A percentile compares a stretch with the other conserved stretches of the same genome.
Conservation (phyloP, 1,140 invertebrate genomes). For the Drosophila sproati region DNA sequence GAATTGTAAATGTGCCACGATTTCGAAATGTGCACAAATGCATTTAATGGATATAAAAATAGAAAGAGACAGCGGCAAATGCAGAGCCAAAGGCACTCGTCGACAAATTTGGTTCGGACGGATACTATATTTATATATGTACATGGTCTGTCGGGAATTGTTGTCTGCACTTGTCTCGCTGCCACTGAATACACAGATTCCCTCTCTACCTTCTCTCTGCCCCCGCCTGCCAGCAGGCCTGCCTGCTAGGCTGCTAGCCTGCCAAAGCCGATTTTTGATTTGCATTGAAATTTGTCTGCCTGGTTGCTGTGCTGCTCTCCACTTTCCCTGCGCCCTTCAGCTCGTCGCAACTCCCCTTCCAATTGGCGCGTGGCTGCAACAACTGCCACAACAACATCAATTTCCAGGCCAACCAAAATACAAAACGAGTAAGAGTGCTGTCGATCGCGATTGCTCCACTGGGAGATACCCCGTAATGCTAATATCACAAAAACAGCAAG, state of each 20-base stretch:
- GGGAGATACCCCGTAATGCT: background rate
- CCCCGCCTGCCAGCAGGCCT: background rate
- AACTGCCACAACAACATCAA: conserved; percentile 24
- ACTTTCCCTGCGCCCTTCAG: conserved; percentile 6
- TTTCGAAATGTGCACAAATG: conserved; percentile 81
- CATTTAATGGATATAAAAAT: conserved; percentile 79
- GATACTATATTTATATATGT: conserved; percentile 29
- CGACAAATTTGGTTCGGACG: conserved; percentile 38
- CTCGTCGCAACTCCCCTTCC: conserved; percentile 31
- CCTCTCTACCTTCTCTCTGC: background rate
- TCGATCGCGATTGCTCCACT: background rate
- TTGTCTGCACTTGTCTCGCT: conserved; percentile 44
- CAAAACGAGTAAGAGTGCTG: background rate
- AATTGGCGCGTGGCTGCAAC: conserved; percentile 54
- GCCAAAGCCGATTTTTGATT: conserved; percentile 60
- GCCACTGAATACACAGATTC: conserved; percentile 27
- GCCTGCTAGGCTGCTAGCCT: background rate
- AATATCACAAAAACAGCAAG: too few species aligned
- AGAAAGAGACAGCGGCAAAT: conserved; percentile 52
- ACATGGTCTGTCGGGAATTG: conserved; percentile 61
- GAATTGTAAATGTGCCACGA: conserved; percentile 77
- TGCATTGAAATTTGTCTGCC: conserved; percentile 63
- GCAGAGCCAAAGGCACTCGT: conserved; percentile 39
- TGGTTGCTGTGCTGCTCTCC: conserved; percentile 26
- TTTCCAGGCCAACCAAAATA: conserved; percentile 24